Base-by-base conservation (phyloP, 1,140 invertebrate genomes). In the Sitobion miscanthi region DNA sequence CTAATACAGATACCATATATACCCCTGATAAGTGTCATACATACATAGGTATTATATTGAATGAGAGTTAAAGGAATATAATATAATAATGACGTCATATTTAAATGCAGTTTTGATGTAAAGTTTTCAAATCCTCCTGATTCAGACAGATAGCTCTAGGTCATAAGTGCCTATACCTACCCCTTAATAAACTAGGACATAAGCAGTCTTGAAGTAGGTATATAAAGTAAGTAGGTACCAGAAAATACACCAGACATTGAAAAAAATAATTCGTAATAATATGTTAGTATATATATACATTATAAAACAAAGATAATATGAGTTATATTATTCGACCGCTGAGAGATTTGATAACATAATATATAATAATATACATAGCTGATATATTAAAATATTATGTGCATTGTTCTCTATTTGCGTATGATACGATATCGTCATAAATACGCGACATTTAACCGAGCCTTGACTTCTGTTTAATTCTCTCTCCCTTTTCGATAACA, bases 401-500 rank as follows among this genome's bases (percentile, higher is more conserved):
- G 62, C 14, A 52, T 49, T 49, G 52, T 49, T 7, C 30, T n/a
- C 6, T 88, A 49, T 88, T 88, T 20, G 47, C 86, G n/a, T 88
- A 11, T 35, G 17, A n/a, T 77, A n/a, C 14, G 1, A 77, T 77
- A 77, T 77, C 62, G 54, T n/a, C 6, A 23, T 69, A 69, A 69
- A 14, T 69, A 69, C 3, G 11, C 62, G 14, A 49, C 14, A 88
- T 88, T 49, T 35, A 88, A 52, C 47, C 86, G n/a, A 77, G 47
- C 86, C 86, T 88, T 88, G 86, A 88, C 86, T 88, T 42, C 86
- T 47, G 17, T 88, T 88, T 88, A 88, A 88, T 88, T 52, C n/a
- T 88, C 47, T 30, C 11, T 86, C 25, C 85, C 25, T 25, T 47
- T 87, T 87, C 85, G 85, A 87, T 87, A 87, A 85, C 21, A 85